Conservation (phyloP, 92 coral and sea anemone genomes). For the Porites evermanni region DNA sequence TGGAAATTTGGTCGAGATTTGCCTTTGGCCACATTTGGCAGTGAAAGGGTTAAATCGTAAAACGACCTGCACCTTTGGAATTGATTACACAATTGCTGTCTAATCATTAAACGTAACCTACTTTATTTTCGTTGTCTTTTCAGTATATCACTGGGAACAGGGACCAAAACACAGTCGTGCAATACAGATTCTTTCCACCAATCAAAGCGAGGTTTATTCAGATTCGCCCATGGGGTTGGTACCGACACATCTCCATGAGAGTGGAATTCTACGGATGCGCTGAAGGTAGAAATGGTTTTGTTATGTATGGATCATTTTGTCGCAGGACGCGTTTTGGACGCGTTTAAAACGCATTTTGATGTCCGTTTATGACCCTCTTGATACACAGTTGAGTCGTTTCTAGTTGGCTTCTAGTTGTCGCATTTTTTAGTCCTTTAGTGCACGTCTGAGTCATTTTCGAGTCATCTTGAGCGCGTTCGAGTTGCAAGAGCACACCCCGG, state of each 20-base stretch:
- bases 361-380: neutral
- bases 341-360: neutral
- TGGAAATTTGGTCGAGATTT: too few species aligned
- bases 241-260: conserved; percentile 77
- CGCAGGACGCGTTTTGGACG: neutral
- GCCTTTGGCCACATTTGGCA: too few species aligned
- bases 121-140: neutral
- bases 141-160: conserved; percentile 80
- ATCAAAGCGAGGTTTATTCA: conserved; percentile 73
- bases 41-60: too few species aligned
- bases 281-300: conserved; percentile 54
- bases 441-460: neutral
- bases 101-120: neutral
- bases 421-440: neutral
- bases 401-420: neutral
- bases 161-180: conserved; percentile 79
- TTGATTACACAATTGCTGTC: neutral
- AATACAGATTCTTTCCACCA: conserved; percentile 66
- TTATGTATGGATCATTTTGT: neutral
- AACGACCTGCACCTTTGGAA: too few species aligned
- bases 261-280: conserved; percentile 82
- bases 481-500: too few species aligned
- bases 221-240: conserved; percentile 78
- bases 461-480: too few species aligned
- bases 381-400: neutral